Conservation (phyloP, 30 jellyfish, hydroid and myxozoan species). For the Morbakka virulenta region DNA sequence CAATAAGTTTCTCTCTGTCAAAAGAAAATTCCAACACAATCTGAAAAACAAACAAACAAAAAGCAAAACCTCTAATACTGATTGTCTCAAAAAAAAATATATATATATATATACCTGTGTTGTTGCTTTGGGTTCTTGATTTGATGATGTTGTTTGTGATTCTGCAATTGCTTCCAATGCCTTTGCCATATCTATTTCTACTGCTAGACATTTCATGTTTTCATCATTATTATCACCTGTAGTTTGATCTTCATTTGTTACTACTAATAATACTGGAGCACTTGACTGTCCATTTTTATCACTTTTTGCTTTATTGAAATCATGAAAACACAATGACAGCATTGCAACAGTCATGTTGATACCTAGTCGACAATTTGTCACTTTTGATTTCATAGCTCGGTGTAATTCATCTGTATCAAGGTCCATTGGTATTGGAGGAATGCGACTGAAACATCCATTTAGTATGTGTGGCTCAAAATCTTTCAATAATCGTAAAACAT, state of each 20-base stretch:
- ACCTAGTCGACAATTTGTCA: slow-evolving; percentile 84
- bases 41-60: too few species aligned
- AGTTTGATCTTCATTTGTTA: slow-evolving; percentile 23
- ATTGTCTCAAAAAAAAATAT: too few species aligned
- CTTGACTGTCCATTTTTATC: slow-evolving; percentile 64
- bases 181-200: slow-evolving; percentile 55
- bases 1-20: too few species aligned
- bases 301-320: slow-evolving; percentile 65
- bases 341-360: slow-evolving; percentile 89
- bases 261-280: slow-evolving; percentile 72
- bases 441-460: slow-evolving; percentile 84
- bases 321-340: slow-evolving; percentile 87
- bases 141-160: slow-evolving; percentile 9
- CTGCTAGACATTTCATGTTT: slow-evolving; percentile 53
- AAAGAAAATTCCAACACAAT: too few species aligned
- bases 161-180: slow-evolving; percentile 61
- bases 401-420: slow-evolving; percentile 73
- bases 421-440: slow-evolving; percentile 78
- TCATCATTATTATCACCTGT: slow-evolving; percentile 12
- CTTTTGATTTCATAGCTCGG: slow-evolving; percentile 55
- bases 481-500: slow-evolving; percentile 54
- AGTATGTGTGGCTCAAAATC: slow-evolving; percentile 79
- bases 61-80: too few species aligned
- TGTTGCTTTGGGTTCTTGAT: neutral
- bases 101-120: neutral